Percentiles rank a stretch among this genome's conserved stretches.
Evolutionary conservation across 2,113 vertebrate species (phyloP).

Genomic region (Saguinus imperator): DNA sequence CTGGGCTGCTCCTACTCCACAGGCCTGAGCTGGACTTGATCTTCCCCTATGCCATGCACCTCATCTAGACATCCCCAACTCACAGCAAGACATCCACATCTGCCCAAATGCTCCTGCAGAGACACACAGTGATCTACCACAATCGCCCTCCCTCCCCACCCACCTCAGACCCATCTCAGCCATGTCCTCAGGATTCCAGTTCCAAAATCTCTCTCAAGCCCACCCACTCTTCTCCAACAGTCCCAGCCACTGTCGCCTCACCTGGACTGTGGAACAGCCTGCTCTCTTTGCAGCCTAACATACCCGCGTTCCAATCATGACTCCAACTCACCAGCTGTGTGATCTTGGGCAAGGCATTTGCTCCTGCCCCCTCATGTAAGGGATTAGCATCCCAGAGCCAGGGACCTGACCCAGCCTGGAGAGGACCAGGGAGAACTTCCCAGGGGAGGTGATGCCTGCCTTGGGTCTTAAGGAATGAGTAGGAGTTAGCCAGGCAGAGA

Average conservation of each 20-base stretch:
- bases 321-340: slow-evolving; percentile 27
- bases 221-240: background rate
- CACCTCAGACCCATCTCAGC: background rate
- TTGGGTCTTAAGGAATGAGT: slow-evolving; percentile 41
- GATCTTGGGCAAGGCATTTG: slow-evolving; percentile 44
- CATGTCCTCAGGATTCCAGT: background rate
- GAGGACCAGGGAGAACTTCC: background rate
- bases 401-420: background rate
- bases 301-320: background rate
- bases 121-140: background rate
- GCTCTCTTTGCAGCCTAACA: background rate
- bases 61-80: background rate
- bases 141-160: background rate
- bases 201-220: background rate
- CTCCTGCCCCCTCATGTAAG: background rate
- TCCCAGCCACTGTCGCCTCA: background rate
- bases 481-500: background rate
- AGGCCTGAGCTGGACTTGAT: background rate
- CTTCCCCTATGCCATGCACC: background rate
- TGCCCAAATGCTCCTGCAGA: background rate
- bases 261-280: background rate
- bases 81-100: background rate
- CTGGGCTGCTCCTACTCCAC: background rate
- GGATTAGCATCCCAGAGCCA: slow-evolving; percentile 4
- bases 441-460: background rate